Percentiles rank a stretch among this genome's conserved stretches.
Conservation (phyloP, 2,113 vertebrate species). For the Ammodytes marinus region DNA sequence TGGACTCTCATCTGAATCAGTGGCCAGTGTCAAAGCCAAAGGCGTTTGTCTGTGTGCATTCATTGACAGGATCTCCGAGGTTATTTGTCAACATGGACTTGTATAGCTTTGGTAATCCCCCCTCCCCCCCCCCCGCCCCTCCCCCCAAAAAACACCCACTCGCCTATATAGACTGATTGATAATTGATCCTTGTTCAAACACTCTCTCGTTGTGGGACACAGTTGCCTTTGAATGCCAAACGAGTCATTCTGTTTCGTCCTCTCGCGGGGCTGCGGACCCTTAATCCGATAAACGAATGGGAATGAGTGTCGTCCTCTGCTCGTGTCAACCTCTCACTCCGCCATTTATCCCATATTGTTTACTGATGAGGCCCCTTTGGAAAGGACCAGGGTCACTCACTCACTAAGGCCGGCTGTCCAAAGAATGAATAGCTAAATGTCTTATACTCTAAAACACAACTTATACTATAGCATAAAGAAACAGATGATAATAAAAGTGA, state of each 20-base stretch:
- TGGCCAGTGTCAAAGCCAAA: conserved; percentile 84
- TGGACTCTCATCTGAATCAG: conserved; percentile 67
- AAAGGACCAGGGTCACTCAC: conserved; percentile 41
- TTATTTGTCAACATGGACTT: conserved; percentile 82
- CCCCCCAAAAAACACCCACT: not conserved
- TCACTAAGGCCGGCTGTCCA: not conserved
- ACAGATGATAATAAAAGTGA: too few species aligned
- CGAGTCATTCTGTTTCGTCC: conserved; percentile 66
- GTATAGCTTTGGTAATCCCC: conserved; percentile 60
- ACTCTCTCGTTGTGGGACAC: conserved; percentile 61
- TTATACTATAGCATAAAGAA: not conserved
- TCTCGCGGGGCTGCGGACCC: conserved; percentile 26
- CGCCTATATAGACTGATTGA: conserved; percentile 66
- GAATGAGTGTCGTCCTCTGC: conserved; percentile 75
- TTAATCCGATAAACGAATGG: conserved; percentile 81
- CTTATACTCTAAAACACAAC: not conserved
- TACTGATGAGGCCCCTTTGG: conserved; percentile 68
- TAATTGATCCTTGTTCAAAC: conserved; percentile 87
- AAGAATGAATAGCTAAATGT: not conserved
- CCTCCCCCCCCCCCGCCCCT: conserved; percentile 46
- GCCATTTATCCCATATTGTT: conserved; percentile 76
- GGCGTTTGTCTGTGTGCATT: conserved; percentile 82
- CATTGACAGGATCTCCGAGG: conserved; percentile 80
- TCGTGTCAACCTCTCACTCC: conserved; percentile 62
- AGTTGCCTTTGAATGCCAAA: conserved; percentile 82